A percentile compares a stretch with the other conserved stretches of the same genome.
These are phyloP conservation scores for Myrmecobius fasciatus DNA, from an alignment of 2,113 vertebrate species.

Conservation along the genomic window DNA sequence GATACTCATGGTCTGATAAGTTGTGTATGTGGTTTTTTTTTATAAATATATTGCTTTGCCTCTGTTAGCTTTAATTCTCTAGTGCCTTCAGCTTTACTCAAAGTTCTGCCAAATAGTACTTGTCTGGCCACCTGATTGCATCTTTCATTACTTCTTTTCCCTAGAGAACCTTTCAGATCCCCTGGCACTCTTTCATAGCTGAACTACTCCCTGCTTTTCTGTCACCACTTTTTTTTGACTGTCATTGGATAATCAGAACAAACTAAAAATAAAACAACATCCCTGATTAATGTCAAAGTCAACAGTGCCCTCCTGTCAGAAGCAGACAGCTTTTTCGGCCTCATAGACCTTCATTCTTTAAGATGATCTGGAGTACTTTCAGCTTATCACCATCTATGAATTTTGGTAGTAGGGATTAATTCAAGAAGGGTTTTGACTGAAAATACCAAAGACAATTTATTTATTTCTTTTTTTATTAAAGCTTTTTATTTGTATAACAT, in stretches of 20 bases:
- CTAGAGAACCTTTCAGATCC: slow-evolving; percentile 9
- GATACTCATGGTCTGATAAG: slow-evolving; percentile 43
- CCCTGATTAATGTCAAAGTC: neutral
- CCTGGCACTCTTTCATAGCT: slow-evolving; percentile 32
- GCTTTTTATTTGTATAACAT: too few relatives aligned
- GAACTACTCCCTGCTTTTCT: neutral
- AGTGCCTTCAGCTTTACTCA: slow-evolving; percentile 57
- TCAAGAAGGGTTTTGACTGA: slow-evolving; percentile 4
- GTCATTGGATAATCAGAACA: neutral
- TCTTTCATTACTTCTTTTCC: neutral
- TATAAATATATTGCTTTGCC: slow-evolving; percentile 53
- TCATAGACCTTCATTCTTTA: neutral
- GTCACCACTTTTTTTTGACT: slow-evolving; percentile 24
- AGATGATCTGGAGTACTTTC: neutral
- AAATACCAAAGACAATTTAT: neutral
- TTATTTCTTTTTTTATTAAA: too few relatives aligned
- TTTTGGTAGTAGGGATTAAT: neutral
- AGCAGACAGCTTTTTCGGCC: fast-evolving
- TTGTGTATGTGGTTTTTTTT: neutral
- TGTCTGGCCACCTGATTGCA: slow-evolving; percentile 39
- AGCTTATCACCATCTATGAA: neutral
- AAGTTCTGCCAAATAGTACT: slow-evolving; percentile 48
- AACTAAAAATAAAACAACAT: slow-evolving; percentile 8
- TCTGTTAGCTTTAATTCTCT: neutral
- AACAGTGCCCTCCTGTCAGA: neutral